phyloP scores from a whole-genome alignment of 2,888 invertebrate species.

The Drosophila infuscata region DNA sequence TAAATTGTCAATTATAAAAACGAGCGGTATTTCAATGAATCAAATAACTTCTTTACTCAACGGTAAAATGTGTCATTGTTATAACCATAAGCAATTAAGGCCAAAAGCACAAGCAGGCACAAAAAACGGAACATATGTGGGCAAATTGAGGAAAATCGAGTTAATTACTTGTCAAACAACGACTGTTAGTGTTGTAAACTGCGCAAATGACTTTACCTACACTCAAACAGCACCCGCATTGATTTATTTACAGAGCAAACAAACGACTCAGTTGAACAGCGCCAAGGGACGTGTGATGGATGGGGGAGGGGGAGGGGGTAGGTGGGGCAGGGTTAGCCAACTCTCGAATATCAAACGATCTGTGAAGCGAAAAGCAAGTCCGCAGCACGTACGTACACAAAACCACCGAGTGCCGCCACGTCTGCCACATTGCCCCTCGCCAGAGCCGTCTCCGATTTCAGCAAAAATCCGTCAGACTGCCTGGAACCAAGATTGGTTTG shows the following conservation, averaged over 20 bases:
- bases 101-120: neutral
- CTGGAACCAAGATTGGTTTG: slow-evolving; percentile 35
- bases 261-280: slow-evolving; percentile 36
- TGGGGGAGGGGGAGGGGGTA: neutral
- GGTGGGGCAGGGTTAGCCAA: neutral
- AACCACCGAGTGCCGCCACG: slow-evolving; percentile 11
- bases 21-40: neutral
- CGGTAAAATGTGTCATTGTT: neutral
- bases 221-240: slow-evolving; percentile 35
- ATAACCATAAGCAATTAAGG: slow-evolving; percentile 2
- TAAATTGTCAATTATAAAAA: neutral
- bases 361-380: slow-evolving; percentile 68
- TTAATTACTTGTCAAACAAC: slow-evolving; percentile 79
- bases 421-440: neutral
- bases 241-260: slow-evolving; percentile 78
- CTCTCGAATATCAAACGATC: slow-evolving; percentile 71
- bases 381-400: slow-evolving; percentile 68
- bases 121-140: neutral
- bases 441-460: slow-evolving; percentile 48
- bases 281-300: neutral
- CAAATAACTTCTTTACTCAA: neutral
- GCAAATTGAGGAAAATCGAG: slow-evolving; percentile 42
- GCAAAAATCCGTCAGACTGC: slow-evolving; percentile 26
- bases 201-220: slow-evolving; percentile 63
- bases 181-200: slow-evolving; percentile 73